Evolutionary conservation across 2,888 invertebrate species (phyloP), one percentile per base, ranked within the genome.

Genomic region (Elegia similella): DNA sequence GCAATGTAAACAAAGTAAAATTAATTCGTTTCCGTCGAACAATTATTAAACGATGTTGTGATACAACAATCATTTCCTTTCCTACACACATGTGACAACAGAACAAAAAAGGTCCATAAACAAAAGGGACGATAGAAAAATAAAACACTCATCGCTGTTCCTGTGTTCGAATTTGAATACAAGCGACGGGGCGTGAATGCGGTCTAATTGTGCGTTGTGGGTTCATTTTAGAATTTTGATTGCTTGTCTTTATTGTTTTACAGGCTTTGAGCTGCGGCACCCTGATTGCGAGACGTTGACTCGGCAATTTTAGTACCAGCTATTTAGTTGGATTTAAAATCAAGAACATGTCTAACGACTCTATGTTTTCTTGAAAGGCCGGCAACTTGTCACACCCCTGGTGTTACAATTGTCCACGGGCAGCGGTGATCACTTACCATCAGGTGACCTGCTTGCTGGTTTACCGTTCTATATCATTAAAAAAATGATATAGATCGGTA

Each of bases 201-300:
- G 69, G 62, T 74, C 76, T 80, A 80, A 86, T 86, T 83, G 82
- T 78, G 71, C 74, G 70, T 75, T 50, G 50, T 50, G 34, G 74
- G 72, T 76, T 80, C 77, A 80, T 82, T 84, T 85, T 82, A 69
- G 76, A 84, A 82, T 84, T 82, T 80, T 81, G 78, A 86, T 86
- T 83, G 80, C 80, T 67, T 78, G 80, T 80, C 73, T 73, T 73
- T 73, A 79, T 86, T 85, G 79, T 86, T 86, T 81, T 76, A 77
- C 74, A 75, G 64, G 64, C 80, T 78, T 86, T 86, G 80, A 84
- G 57, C 30, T 13, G 43, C 38, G 30, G 57, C 47, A 42, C 58
- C 52, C 38, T 60, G 57, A 58, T 62, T 59, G 47, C 58, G 58
- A 56, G 47, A 44, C 55, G 57, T 61, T 64, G 54, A 64, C 58